Evolutionary conservation across 2,113 vertebrate genomes (phyloP), one percentile per base, ranked within the genome.

Genomic region (Numenius arquata): DNA sequence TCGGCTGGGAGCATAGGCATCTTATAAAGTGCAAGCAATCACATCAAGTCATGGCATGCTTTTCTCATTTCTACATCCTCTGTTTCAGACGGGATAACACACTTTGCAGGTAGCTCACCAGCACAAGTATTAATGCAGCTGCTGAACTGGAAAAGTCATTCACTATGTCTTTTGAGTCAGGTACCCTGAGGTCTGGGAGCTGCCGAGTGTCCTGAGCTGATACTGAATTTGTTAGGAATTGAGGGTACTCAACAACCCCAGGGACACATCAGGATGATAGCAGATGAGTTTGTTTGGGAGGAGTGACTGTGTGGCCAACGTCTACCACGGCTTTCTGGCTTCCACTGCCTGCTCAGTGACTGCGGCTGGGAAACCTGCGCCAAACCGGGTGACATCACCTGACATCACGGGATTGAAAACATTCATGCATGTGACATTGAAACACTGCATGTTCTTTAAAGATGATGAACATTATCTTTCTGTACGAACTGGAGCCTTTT

Each of bases 361-460:
- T 68, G 67, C 68, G 25, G 40, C 43, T 50, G 32, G 43, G 61
- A 67, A 47, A 56, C 25, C 11, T 36, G 6, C 58, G 32, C 23
- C 29, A 11, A 62, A 55, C 50, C 15, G 32, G 47, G 7, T 41
- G 34, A 36, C 32, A 43, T 43, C 15, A 3, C 4, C 27, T 3
- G 78, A 30, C 27, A 41, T 27, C 59, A 21, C 18, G 1, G 13
- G 20, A 45, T 59, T 72, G 80, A 48, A 84, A 91, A 56, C 38
- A n/a, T 72, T 43, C 16, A 26, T 11, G 43, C 8, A 41, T 0
- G 0, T 30, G 40, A 8, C 58, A 58, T 36, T 38, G n/a, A 48
- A 72, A 48, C 5, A 2, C 12, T 40, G 4, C 12, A 1, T 36
- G 8, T 26, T 72, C 61, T 62, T 47, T 61, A 26, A 71, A 58